A percentile compares a stretch with the other conserved stretches of the same genome.
Conservation (phyloP, 2,888 invertebrate genomes). For the Campoletis raptor region DNA sequence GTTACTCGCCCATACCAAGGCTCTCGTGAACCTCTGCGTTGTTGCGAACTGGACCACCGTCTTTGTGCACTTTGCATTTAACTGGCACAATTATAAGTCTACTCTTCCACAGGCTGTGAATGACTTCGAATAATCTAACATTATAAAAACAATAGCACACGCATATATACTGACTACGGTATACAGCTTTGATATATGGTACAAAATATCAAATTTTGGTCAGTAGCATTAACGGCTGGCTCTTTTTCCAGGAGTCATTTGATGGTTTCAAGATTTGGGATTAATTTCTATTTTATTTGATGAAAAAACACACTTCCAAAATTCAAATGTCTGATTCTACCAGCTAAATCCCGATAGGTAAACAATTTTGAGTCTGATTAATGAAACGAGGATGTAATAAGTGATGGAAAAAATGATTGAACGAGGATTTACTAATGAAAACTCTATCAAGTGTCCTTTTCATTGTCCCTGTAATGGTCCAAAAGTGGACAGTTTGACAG, state of each 20-base stretch:
- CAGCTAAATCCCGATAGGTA: neutral
- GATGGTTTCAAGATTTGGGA: neutral
- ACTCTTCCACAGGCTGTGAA: constrained; percentile 68
- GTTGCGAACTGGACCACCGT: constrained; percentile 54
- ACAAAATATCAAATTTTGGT: neutral
- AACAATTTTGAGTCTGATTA: neutral
- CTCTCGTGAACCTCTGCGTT: constrained; percentile 47
- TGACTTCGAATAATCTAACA: constrained; percentile 78
- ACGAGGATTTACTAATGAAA: neutral
- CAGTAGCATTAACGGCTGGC: neutral
- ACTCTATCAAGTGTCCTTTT: constrained; percentile 1
- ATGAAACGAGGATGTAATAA: neutral
- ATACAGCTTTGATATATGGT: no score
- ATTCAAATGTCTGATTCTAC: neutral
- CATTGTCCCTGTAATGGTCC: constrained; percentile 29
- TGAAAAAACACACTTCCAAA: neutral
- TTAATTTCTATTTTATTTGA: neutral
- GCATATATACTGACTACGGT: no score
- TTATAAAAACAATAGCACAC: constrained; percentile 48
- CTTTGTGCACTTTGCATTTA: constrained; percentile 67
- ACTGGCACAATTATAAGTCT: constrained; percentile 55
- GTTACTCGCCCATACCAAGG: constrained; percentile 79
- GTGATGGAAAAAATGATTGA: constrained; percentile 2
- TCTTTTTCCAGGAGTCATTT: neutral
- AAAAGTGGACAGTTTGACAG: constrained; percentile 54